Conservation (phyloP, 2,797 vertebrate genomes). For the Hippoglossus hippoglossus region DNA sequence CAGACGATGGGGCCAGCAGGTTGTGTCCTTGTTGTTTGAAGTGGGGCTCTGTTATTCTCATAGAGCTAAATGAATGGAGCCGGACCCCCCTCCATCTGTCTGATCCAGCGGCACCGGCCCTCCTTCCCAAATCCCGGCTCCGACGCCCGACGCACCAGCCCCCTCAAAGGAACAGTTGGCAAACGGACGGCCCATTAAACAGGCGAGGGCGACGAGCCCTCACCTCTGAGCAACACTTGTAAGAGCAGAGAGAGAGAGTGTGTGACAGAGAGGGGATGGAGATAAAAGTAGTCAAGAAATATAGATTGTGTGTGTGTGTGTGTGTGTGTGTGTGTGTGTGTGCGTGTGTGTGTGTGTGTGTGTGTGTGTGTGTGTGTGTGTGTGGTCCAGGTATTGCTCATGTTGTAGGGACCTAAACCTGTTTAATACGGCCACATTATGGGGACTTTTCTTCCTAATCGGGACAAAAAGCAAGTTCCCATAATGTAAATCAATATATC, state of each 20-base stretch:
- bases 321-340: too few relatives aligned
- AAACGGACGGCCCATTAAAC: conserved; percentile 79
- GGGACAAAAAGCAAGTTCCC: too few relatives aligned
- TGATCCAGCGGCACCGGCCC: conserved; percentile 80
- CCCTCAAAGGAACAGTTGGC: conserved; percentile 84
- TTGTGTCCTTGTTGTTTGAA: conserved; percentile 83
- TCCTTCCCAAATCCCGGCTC: conserved; percentile 81
- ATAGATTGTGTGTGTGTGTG: background rate
- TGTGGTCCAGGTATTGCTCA: too few relatives aligned
- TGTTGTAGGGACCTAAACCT: too few relatives aligned
- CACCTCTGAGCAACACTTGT: conserved; percentile 71
- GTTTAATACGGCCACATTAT: too few relatives aligned
- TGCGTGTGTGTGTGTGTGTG: too few relatives aligned
- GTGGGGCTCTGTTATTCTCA: conserved; percentile 83
- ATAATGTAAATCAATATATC: too few relatives aligned
- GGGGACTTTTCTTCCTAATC: too few relatives aligned
- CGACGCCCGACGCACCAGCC: conserved; percentile 73
- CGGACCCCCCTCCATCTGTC: conserved; percentile 82
- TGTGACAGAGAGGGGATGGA: conserved; percentile 19
- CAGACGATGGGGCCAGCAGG: conserved; percentile 75
- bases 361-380: too few relatives aligned
- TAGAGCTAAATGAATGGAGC: conserved; percentile 80
- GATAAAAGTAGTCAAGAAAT: conserved; percentile 30
- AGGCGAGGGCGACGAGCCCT: conserved; percentile 62
- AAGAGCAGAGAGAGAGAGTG: conserved; percentile 34